Base-by-base conservation (phyloP, 1,140 invertebrate species). In the Drosophila suzukii region DNA sequence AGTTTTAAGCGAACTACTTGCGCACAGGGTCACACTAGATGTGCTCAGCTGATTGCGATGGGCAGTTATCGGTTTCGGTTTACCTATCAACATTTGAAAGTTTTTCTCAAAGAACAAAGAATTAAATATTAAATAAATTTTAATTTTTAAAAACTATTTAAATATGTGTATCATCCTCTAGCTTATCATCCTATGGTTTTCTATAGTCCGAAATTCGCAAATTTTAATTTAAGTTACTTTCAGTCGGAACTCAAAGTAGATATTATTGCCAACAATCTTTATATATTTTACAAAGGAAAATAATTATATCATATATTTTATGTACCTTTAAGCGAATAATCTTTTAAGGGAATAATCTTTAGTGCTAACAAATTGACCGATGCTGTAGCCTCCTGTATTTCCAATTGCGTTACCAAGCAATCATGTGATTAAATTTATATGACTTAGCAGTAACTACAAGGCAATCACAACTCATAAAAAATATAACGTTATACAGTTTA, bases 1-100 rank as follows among this genome's bases (percentile, higher is more conserved):
- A n/a, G n/a, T n/a, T n/a, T n/a, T n/a, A n/a, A n/a, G n/a, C n/a
- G 34, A 17, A 61, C 59, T 61, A 51, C 59, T 61, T 61, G 51
- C 59, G 7, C 2, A 1, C 32, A 50, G 13, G 47, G 47, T 50
- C 13, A 8, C 13, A 50, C 47, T 32, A n/a, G 3, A 8, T n/a
- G 24, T 1, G 15, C 50, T 41, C 59, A 58, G 59, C 50, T 61
- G 59, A 27, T 39, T 36, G 34, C 34, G 34, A 39, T 57, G 11
- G 11, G 6, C n/a, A 27, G n/a, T 20, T 61, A 56, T 30, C 20
- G 27, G n/a, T 30, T 13, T 27, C 2, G 11, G 3, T 1, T 10
- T 17, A 6, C 17, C 43, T 47, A 49, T 49, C 46, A n/a, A n/a
- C 4, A 49, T 49, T 49, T 46, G 11, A 46, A 46, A 15, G 3